These are phyloP conservation scores for Leptogaster cylindrica DNA, from an alignment of 2,888 invertebrate species.

Conservation along the genomic window DNA sequence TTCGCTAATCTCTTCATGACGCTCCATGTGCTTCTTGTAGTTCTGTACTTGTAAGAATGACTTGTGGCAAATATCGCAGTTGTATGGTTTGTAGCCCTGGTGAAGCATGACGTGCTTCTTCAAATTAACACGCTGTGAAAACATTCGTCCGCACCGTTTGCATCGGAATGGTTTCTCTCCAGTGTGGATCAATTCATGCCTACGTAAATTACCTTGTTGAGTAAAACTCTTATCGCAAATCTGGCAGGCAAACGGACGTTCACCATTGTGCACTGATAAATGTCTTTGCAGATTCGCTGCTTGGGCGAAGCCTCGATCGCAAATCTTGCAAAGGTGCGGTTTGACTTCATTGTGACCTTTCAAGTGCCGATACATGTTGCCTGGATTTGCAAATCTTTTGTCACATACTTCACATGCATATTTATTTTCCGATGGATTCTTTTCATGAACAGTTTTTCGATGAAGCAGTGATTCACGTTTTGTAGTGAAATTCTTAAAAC, in stretches of 20 bases:
- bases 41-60: constrained; percentile 59
- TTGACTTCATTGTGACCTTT: constrained; percentile 61
- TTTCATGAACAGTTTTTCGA: constrained; percentile 57
- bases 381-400: constrained; percentile 60
- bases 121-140: constrained; percentile 60
- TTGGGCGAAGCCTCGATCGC: constrained; percentile 59
- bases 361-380: constrained; percentile 60
- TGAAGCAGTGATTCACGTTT: constrained; percentile 60
- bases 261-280: constrained; percentile 60
- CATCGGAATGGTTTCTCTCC: constrained; percentile 61
- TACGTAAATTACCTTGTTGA: constrained; percentile 60
- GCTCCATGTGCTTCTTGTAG: constrained; percentile 57
- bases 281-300: constrained; percentile 59
- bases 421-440: constrained; percentile 57
- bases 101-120: constrained; percentile 61
- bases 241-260: constrained; percentile 58
- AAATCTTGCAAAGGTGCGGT: constrained; percentile 57
- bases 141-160: constrained; percentile 59
- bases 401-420: constrained; percentile 59
- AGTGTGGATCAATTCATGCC: constrained; percentile 60
- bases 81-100: constrained; percentile 58
- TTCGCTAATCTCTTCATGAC: constrained; percentile 6
- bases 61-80: constrained; percentile 58
- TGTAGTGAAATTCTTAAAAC: constrained; percentile 55
- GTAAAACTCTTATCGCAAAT: constrained; percentile 60